phyloP scores from a whole-genome alignment of 2,113 vertebrate species.

The Myrmophylax atrothorax region DNA sequence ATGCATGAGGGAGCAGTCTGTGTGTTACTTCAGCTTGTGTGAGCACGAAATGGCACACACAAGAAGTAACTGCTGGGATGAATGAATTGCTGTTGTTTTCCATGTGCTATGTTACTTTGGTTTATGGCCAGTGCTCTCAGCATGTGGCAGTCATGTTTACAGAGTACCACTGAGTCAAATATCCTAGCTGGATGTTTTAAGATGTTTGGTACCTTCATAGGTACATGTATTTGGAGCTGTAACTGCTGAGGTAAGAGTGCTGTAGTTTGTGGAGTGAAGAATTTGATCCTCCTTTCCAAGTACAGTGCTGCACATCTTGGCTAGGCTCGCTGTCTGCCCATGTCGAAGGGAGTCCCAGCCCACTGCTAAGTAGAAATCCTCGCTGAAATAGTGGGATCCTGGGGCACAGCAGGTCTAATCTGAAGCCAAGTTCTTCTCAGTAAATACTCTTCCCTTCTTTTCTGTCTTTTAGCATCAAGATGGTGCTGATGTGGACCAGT shows the following conservation, averaged over 20 bases:
- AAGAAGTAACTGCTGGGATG: neutral
- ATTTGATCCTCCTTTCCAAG: neutral
- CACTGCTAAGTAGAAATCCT: neutral
- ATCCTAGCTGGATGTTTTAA: neutral
- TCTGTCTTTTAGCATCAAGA: slow-evolving; percentile 85
- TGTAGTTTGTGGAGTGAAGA: neutral
- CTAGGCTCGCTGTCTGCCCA: fast-evolving
- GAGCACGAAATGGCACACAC: fast-evolving
- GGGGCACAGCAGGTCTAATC: neutral
- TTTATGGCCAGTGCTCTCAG: neutral
- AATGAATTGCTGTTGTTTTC: neutral
- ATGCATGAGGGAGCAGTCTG: neutral
- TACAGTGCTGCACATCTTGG: neutral
- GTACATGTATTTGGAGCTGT: neutral
- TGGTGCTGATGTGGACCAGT: slow-evolving; percentile 98
- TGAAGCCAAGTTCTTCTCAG: neutral
- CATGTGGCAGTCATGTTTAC: neutral
- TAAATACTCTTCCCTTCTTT: neutral
- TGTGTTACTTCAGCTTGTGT: neutral
- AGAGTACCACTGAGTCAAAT: neutral
- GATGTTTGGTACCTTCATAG: neutral
- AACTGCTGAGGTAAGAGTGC: neutral
- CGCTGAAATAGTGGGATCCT: neutral
- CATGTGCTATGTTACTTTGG: fast-evolving
- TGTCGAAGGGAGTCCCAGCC: fast-evolving